Conservation (phyloP, 2,888 invertebrate genomes). For the Apotomis turbidana region DNA sequence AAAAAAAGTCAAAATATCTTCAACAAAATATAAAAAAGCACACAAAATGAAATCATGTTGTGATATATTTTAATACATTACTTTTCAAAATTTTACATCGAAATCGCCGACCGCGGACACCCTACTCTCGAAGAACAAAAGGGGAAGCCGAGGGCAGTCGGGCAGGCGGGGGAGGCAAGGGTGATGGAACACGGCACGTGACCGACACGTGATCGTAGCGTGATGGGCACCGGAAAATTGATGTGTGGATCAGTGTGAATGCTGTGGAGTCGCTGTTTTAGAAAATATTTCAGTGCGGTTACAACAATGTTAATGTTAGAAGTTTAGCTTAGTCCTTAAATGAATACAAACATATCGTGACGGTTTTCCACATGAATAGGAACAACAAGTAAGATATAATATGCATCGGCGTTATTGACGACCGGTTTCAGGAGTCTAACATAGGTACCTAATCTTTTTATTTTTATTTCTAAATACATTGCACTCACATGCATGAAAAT, state of each 20-base stretch:
- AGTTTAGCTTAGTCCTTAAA: too few relatives aligned
- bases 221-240: constrained; percentile 75
- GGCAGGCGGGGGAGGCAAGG: constrained; percentile 49
- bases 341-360: too few relatives aligned
- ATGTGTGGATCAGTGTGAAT: constrained; percentile 57
- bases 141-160: constrained; percentile 45
- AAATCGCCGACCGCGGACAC: constrained; percentile 37
- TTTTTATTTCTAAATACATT: too few relatives aligned
- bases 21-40: not conserved
- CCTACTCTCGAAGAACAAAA: constrained; percentile 40
- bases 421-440: too few relatives aligned
- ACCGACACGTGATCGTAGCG: constrained; percentile 64
- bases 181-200: constrained; percentile 63
- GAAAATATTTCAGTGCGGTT: not conserved
- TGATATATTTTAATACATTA: too few relatives aligned
- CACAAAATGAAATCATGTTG: not conserved
- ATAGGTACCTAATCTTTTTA: too few relatives aligned
- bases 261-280: constrained; percentile 51
- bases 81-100: constrained; percentile 32
- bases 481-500: too few relatives aligned
- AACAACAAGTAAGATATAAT: too few relatives aligned
- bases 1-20: not conserved
- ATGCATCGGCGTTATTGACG: too few relatives aligned
- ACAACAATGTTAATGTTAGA: not conserved
- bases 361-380: too few relatives aligned